Evolutionary conservation across 2,113 vertebrate species (phyloP).

Genomic region (Oreochromis niloticus): DNA sequence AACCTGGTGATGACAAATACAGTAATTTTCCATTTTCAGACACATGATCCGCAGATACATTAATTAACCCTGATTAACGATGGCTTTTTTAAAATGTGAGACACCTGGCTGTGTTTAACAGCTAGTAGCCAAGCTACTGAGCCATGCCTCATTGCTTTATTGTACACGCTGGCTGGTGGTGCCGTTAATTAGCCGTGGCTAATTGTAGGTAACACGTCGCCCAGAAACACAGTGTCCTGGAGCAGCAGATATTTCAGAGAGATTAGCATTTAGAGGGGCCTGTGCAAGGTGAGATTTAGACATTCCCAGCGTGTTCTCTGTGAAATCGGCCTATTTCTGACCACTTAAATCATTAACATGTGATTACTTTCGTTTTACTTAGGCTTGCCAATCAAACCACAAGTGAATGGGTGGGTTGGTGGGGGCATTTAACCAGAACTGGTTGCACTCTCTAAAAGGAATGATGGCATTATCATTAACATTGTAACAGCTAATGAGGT

Average conservation of each 20-base stretch:
- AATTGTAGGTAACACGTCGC: conserved; percentile 33
- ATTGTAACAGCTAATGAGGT: neutral
- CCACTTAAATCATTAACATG: conserved; percentile 68
- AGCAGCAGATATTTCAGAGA: conserved; percentile 48
- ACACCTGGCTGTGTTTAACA: neutral
- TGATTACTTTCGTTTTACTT: conserved; percentile 52
- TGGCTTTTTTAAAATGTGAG: neutral
- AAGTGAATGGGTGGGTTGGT: neutral
- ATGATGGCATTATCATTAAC: neutral
- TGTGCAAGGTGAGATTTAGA: conserved; percentile 57
- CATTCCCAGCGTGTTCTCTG: conserved; percentile 62
- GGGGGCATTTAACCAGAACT: neutral
- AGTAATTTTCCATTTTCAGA: neutral
- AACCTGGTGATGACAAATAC: neutral
- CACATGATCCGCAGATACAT: neutral
- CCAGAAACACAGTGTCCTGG: conserved; percentile 33
- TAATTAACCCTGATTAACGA: neutral
- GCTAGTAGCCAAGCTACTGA: neutral
- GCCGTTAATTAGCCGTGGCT: conserved; percentile 39
- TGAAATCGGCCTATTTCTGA: conserved; percentile 52
- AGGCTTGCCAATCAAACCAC: neutral
- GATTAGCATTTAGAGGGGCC: conserved; percentile 53
- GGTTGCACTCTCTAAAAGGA: neutral
- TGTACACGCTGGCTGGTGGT: neutral
- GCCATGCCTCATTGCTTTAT: conserved; percentile 10